Conservation (phyloP, 1,140 invertebrate genomes). For the Solenopsis fugax region DNA sequence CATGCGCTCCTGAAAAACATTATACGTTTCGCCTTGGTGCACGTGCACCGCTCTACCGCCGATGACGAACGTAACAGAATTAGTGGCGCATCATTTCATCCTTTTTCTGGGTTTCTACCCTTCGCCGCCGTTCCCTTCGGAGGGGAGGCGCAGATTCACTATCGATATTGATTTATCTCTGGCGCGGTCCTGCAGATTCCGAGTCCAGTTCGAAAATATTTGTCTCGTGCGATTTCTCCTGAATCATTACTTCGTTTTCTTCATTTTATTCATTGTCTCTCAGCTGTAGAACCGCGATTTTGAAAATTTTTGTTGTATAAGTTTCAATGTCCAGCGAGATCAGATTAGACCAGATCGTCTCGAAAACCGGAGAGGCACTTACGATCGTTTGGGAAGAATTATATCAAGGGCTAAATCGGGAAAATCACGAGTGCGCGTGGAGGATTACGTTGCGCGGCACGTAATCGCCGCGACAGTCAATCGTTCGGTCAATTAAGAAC, state of each 20-base stretch:
- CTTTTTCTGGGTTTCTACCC: conserved; percentile 72
- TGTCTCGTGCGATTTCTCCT: background rate
- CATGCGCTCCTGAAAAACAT: conserved; percentile 69
- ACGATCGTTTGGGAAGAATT: background rate
- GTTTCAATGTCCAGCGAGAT: background rate
- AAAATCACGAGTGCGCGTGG: background rate
- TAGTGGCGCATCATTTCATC: conserved; percentile 83
- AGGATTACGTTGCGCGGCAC: background rate
- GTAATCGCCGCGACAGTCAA: conserved; percentile 59
- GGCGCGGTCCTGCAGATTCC: background rate
- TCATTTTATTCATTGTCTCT: background rate
- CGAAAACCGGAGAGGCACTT: no score
- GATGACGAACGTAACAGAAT: conserved; percentile 81
- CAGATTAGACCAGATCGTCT: background rate
- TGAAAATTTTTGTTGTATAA: background rate
- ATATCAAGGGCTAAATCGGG: background rate
- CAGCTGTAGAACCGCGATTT: background rate
- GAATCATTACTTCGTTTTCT: background rate
- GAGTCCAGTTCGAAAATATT: background rate
- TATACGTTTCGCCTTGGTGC: conserved; percentile 65
- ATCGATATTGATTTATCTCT: conserved; percentile 59
- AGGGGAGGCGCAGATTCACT: conserved; percentile 30
- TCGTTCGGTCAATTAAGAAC: conserved; percentile 71
- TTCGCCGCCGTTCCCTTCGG: background rate
- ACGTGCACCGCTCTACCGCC: conserved; percentile 64